Base-by-base conservation (phyloP, 2,113 vertebrate genomes). In the Caranx melampygus region DNA sequence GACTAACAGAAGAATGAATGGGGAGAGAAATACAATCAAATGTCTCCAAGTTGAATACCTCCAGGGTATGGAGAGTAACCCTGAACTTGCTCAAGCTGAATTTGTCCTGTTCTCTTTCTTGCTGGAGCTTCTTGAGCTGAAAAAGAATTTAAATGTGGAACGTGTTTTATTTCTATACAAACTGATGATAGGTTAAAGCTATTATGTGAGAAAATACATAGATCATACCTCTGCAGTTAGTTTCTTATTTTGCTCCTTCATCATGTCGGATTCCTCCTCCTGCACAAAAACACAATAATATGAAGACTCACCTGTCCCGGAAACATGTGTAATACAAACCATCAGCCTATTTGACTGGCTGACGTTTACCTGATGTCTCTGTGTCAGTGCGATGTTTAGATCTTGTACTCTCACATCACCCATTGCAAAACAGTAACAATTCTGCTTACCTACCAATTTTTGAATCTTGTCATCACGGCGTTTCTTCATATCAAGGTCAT, bases 161-260 rank as follows among this genome's bases (percentile, higher is more conserved):
- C 63, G 0, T 0, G 7, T 54, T 34, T 35, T 35, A 34, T 79
- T 44, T 79, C 0, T 51, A 52, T 16, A 54, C 34, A 13, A 45
- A 11, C 70, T 31, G 6, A 20, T 6, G 58, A 60, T 40, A 21
- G 1, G 26, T 49, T 42, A 10, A 37, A 72, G 34, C 3, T 40
- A 18, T 58, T 45, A 10, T 0, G 6, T 44, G 15, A 52, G 54
- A 78, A 72, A n/a, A 14, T 40, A 64, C 3, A 31, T 26, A 58
- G 11, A 68, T 52, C 20, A 12, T 45, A 92, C 92, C 87, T 91
- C 67, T 74, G 33, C n/a, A 40, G 47, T 3, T 21, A 90, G 79
- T n/a, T 66, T 84, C 57, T 84, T 74, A 51, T 90, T 88, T 61
- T 87, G 44, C 37, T 88, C 57, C 44, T 65, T 83, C 35, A 85